Evolutionary conservation across 2,113 vertebrate genomes (phyloP), one percentile per base, ranked within the genome.

Genomic region (Megatriorchis doriae): DNA sequence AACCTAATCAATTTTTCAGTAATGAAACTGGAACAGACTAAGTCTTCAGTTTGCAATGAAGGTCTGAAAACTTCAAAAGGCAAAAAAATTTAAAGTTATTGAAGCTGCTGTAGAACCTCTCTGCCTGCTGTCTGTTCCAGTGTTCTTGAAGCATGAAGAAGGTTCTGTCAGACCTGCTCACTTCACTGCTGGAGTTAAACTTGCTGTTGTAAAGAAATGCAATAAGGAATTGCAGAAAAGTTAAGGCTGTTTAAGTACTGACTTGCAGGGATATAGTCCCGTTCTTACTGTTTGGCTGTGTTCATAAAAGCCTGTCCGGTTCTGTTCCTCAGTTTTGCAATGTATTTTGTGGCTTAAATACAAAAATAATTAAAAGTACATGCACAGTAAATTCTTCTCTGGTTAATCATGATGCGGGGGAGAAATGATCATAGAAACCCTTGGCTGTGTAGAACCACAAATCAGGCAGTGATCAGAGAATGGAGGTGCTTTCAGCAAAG

Each of bases 381-480:
- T 17, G 12, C 47, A 48, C 14, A 27, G 63, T 53, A 65, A 68
- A 52, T 72, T 80, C 10, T 78, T 40, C 17, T 29, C 59, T 86
- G 29, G 38, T 87, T 90, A 43, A 61, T 78, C 0, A 0, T 43
- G 47, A 45, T 50, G 23, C 1, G 3, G 53, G 23, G 32, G 15
- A 82, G 26, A 87, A 75, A 50, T 32, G 13, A n/a, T 40, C 6
- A 3, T 27, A 34, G n/a, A 31, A 79, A 13, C 36, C 16, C 56
- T 36, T 56, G 68, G 4, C 75, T 50, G 8, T 38, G 16, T 53
- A 47, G 47, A 67, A 25, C 47, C 21, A 14, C 29, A 52, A n/a
- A 31, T 83, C 6, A 7, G 59, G 13, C 10, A 18, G 11, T 50
- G 42, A 66, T 80, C 43, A 65, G 63, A 79, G 62, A 53, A 19